Evolutionary conservation across 2,797 vertebrate genomes (phyloP).

Genomic region (Uromys caudimaculatus): DNA sequence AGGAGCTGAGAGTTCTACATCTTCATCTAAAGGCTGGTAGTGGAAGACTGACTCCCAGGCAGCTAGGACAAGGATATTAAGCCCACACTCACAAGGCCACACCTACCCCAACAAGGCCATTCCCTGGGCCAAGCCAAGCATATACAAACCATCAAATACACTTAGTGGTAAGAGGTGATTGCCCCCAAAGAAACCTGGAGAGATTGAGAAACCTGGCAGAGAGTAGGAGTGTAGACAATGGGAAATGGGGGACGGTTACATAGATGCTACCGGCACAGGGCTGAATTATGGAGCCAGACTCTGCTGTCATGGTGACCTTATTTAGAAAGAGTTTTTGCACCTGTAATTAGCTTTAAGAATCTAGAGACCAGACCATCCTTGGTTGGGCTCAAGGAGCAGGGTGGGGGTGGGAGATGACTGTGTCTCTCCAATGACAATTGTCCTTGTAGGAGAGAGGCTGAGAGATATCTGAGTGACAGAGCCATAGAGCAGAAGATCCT

Average conservation of each 20-base stretch:
- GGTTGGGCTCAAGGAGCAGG: neutral
- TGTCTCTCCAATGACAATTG: neutral
- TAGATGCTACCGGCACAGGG: fast-evolving
- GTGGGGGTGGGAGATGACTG: neutral
- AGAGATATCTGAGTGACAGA: neutral
- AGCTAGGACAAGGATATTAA: neutral
- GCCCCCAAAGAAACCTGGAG: neutral
- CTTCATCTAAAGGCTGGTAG: no score
- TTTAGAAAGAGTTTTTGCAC: neutral
- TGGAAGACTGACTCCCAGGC: neutral
- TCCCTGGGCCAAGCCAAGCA: neutral
- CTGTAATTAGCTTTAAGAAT: neutral
- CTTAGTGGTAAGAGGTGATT: neutral
- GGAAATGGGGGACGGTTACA: no score
- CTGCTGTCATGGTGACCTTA: neutral
- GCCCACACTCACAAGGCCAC: neutral
- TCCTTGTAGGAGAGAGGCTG: neutral
- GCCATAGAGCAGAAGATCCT: neutral
- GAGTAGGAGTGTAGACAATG: neutral
- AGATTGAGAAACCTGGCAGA: neutral
- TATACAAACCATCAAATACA: neutral
- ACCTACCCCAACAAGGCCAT: neutral
- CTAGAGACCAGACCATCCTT: neutral
- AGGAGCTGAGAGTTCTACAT: neutral
- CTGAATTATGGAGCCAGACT: neutral